Evolutionary conservation across 92 coral and sea anemone species (phyloP), one percentile per base, ranked within the genome.

Genomic region (Epizoanthus ramosus): DNA sequence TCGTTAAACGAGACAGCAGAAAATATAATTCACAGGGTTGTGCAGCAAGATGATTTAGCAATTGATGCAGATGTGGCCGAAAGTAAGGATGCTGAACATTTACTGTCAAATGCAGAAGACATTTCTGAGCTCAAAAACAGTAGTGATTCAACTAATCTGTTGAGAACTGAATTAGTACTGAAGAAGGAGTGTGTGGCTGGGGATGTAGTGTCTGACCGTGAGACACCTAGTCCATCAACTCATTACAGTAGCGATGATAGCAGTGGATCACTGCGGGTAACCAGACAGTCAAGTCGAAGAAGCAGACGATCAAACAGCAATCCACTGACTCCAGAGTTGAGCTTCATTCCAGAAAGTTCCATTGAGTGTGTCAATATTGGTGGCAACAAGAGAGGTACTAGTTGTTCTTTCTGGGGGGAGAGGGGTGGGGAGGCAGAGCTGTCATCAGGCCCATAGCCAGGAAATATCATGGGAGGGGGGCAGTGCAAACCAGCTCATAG

Each of bases 361-460:
- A 91, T 93, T 68, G 98, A 92, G 16, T 87, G 85, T 87, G 93
- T 93, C 35, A 93, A 93, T 80, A 86, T 93, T 53, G 95, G 98
- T 9, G 87, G 87, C 72, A 89, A 85, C 61, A 89, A 77, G 43
- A 77, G 82, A 77, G 82, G 82, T 77, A 77, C 7, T 25, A 12
- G 17, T 50, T 50, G 15, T 50, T 12, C 3, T 50, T 10, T 50
- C 14, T 50, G 57, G 67, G 74, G 77, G 8, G 61, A 28, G 74
- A 85, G 75, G 13, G 17, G 65, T 1, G 80, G 39, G 63, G 68
- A 71, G 63, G 16, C 89, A 54, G 89, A 85, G 54, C 2, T 50
- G 1, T 3, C 54, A 50, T 4, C n/a, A n/a, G n/a, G n/a, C n/a
- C n/a, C n/a, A n/a, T n/a, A n/a, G n/a, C n/a, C n/a, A n/a, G n/a